Percentiles rank a stretch among this genome's conserved stretches.
These are phyloP conservation scores for Zophobas morio DNA, from an alignment of 1,140 invertebrate species.

Conservation along the genomic window DNA sequence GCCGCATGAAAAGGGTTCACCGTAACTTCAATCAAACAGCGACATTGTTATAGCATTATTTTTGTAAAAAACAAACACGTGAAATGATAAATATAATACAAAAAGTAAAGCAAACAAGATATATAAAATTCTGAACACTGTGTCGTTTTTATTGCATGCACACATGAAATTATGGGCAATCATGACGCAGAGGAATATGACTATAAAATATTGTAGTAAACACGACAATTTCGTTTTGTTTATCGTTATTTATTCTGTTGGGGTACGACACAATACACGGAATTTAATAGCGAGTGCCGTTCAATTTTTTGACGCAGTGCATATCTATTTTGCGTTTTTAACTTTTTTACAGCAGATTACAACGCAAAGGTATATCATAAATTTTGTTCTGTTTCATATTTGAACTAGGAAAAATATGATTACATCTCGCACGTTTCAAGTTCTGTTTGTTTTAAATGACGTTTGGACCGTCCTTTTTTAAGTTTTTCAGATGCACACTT, in stretches of 20 bases:
- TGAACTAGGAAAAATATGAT: background rate
- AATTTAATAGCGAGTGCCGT: conserved; percentile 19
- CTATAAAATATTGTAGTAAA: conserved; percentile 51
- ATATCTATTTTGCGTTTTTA: background rate
- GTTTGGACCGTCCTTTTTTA: background rate
- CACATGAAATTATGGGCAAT: conserved; percentile 54
- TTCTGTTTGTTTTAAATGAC: background rate
- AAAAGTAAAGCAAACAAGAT: conserved; percentile 49
- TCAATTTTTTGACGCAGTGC: conserved; percentile 15
- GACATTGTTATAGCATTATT: conserved; percentile 46
- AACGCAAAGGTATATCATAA: background rate
- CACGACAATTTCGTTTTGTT: conserved; percentile 44
- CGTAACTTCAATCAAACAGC: conserved; percentile 33
- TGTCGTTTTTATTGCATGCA: conserved; percentile 53
- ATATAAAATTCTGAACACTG: conserved; percentile 54
- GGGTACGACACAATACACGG: conserved; percentile 12
- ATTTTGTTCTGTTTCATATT: background rate
- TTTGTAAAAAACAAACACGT: conserved; percentile 46
- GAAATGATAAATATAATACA: conserved; percentile 50
- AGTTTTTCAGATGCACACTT: background rate
- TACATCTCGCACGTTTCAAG: background rate
- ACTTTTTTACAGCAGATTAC: background rate
- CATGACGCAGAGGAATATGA: conserved; percentile 50
- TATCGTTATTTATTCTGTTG: conserved; percentile 25
- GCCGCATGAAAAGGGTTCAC: background rate